Percentiles rank a stretch among this genome's conserved stretches.
Evolutionary conservation across 2,888 invertebrate genomes (phyloP).

Genomic region (Tortrix viridana): DNA sequence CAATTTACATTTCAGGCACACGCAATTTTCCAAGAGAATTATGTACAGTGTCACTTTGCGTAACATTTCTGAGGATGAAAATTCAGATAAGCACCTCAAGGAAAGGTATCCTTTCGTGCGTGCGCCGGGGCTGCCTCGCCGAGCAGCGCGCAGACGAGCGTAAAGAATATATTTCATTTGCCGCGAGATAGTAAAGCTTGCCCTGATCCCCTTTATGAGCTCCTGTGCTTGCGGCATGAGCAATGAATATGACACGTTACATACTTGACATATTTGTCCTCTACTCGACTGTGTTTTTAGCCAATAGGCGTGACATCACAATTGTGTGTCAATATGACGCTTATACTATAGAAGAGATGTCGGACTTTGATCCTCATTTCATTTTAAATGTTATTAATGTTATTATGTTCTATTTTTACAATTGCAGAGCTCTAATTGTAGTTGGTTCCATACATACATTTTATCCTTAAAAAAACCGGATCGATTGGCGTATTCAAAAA

Average conservation of each 20-base stretch:
- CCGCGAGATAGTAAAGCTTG: slow-evolving; percentile 65
- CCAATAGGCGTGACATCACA: too few relatives aligned
- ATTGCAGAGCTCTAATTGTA: too few relatives aligned
- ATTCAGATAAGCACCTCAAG: slow-evolving; percentile 57
- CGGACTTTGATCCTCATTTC: too few relatives aligned
- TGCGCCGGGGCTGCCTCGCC: slow-evolving; percentile 53
- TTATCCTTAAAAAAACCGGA: too few relatives aligned
- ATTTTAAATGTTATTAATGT: too few relatives aligned
- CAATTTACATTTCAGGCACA: slow-evolving; percentile 35
- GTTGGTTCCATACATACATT: too few relatives aligned
- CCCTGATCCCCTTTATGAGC: slow-evolving; percentile 72
- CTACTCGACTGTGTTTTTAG: too few relatives aligned
- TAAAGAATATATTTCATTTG: slow-evolving; percentile 72
- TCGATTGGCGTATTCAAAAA: too few relatives aligned
- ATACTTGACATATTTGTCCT: too few relatives aligned
- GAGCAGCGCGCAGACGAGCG: slow-evolving; percentile 56
- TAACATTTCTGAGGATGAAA: slow-evolving; percentile 44
- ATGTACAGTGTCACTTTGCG: slow-evolving; percentile 37
- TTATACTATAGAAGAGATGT: too few relatives aligned
- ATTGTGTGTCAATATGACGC: too few relatives aligned
- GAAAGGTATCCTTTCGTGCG: slow-evolving; percentile 57
- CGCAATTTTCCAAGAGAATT: slow-evolving; percentile 31
- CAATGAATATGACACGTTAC: slow-evolving; percentile 50
- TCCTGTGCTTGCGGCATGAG: slow-evolving; percentile 57
- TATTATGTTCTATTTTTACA: too few relatives aligned